phyloP scores from a whole-genome alignment of 2,888 invertebrate species.

The Microplitis manilae region DNA sequence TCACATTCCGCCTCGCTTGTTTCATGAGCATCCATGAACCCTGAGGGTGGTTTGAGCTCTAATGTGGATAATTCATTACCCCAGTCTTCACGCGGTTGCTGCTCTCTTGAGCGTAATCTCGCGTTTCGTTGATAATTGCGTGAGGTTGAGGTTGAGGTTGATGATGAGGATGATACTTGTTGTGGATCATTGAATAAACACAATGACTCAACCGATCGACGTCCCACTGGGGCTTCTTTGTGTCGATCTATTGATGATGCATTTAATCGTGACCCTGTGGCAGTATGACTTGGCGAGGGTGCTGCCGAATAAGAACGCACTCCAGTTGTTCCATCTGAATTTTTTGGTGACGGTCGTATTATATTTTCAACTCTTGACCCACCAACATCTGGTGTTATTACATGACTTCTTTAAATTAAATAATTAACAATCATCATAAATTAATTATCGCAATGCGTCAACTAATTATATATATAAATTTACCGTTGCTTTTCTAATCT shows the following conservation, averaged over 20 bases:
- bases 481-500: constrained; percentile 54
- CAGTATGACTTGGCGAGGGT: constrained; percentile 62
- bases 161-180: background rate
- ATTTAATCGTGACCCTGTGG: constrained; percentile 56
- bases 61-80: constrained; percentile 67
- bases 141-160: constrained; percentile 14
- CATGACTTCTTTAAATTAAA: constrained; percentile 61
- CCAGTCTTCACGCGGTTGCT: constrained; percentile 62
- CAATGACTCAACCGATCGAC: constrained; percentile 65
- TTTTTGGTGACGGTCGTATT: constrained; percentile 61
- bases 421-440: constrained; percentile 15
- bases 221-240: constrained; percentile 47
- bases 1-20: constrained; percentile 70
- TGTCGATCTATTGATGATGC: constrained; percentile 54
- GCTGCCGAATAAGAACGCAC: constrained; percentile 64
- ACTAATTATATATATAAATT: background rate
- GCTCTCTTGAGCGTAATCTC: constrained; percentile 44
- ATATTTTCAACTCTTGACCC: constrained; percentile 58
- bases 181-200: constrained; percentile 60
- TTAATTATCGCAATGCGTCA: background rate
- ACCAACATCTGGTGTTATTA: constrained; percentile 63
- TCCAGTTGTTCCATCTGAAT: constrained; percentile 59
- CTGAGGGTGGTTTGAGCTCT: constrained; percentile 73
- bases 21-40: constrained; percentile 68
- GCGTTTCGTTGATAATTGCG: constrained; percentile 50